Evolutionary conservation across 2,113 vertebrate genomes (phyloP), one percentile per base, ranked within the genome.

Genomic region (Ictalurus punctatus): DNA sequence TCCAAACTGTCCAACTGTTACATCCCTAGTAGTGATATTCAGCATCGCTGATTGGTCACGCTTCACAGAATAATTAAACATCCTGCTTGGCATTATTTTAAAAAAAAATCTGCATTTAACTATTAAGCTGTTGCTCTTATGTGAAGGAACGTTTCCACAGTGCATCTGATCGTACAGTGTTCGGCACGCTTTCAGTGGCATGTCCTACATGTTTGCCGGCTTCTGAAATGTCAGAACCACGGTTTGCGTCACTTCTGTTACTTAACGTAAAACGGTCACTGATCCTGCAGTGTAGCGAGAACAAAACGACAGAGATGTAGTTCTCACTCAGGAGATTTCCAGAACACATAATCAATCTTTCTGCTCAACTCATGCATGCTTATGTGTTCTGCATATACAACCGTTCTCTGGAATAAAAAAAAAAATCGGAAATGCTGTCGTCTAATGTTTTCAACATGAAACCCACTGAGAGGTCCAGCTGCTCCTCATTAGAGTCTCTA

Each of bases 401-500:
- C 91, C 90, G 92, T 94, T 93, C 90, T 25, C 87, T 90, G 92
- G 93, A 93, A 93, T 93, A 92, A 94, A 90, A 89, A 88, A 93
- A 94, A 90, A 88, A 88, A 82, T 58, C 78, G 92, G 89, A 88
- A 90, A 93, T 91, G 90, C 76, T 93, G 92, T 90, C 93, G 92
- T 90, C 93, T 88, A 90, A 58, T 86, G 93, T 93, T 93, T 94
- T 92, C 93, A 91, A 91, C 92, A 91, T 81, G 56, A 90, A 92
- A 93, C 92, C 90, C 90, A 84, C 73, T 87, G 92, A 93, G 93
- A 92, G 90, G 93, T 92, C 92, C 91, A 90, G 92, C 91, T 30
- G 89, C 91, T 89, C 87, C 93, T 95, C 93, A 95, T 95, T 96
- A 96, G 92, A 91, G 83, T 90, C 92, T 71, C 79, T 93, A 34